Base-by-base conservation (phyloP, 2,113 vertebrate genomes). In the Phrynosoma blainvillii region DNA sequence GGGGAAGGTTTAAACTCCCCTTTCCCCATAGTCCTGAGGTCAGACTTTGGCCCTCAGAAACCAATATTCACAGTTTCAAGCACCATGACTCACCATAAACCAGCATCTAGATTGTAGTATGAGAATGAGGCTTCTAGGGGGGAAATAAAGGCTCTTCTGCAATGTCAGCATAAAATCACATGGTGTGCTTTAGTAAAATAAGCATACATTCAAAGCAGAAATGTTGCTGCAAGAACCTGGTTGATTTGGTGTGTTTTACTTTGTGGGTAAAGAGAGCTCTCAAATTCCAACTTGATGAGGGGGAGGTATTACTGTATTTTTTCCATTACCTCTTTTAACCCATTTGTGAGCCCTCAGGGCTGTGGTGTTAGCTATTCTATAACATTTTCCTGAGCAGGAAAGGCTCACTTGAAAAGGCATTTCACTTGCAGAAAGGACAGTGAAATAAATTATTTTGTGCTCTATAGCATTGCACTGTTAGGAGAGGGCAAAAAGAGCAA, bases 91-190 rank as follows among this genome's bases (percentile, higher is more conserved):
- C 14, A 52, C 27, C 79, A 3, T 0, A 32, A 42, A 8, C 54
- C 6, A 73, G 74, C 36, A 79, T 78, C 84, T 80, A 79, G 13
- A 82, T 42, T 80, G 20, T 42, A 47, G 91, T 74, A 68, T 11
- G 21, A 47, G 0, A 0, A 54, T 0, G 0, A 54, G 65, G 56
- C 54, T 30, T 1, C 62, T 6, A 13, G 42, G 30, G 13, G 36
- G 42, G 71, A 18, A 85, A 52, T 0, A 0, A 79, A 87, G 56
- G 75, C 36, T 84, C 71, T 77, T 16, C 13, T 93, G 90, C 84
- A 68, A 85, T 93, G 89, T 91, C 88, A 3, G 68, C 90, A 90
- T 88, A 88, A 94, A 93, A 91, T 84, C 93, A 78, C 86, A 80
- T 89, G 95, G 91, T 90, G 84, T 52, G 68, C 71, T 86, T 0